These are phyloP conservation scores for Sinocyclocheilus rhinocerous DNA, from an alignment of 2,113 vertebrate species.

Conservation along the genomic window DNA sequence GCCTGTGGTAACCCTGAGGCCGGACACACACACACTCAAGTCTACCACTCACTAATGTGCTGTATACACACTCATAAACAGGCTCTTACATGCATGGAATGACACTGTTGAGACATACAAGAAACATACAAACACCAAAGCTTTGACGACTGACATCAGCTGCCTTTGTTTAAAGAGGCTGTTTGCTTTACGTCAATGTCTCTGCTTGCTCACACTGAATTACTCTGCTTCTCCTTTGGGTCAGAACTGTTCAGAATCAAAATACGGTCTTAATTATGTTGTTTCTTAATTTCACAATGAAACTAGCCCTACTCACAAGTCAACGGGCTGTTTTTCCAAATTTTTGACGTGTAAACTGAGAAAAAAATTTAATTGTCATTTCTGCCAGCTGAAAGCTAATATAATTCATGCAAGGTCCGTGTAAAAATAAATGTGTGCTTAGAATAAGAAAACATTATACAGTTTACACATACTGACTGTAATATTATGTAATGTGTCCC, in stretches of 20 bases:
- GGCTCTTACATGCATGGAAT: conserved; percentile 47
- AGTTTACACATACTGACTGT: background rate
- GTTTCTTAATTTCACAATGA: conserved; percentile 27
- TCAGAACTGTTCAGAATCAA: conserved; percentile 54
- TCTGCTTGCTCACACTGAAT: background rate
- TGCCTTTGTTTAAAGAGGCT: conserved; percentile 13
- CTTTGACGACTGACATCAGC: background rate
- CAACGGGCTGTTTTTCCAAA: background rate
- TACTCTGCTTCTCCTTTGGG: background rate
- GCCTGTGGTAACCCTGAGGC: conserved; percentile 15
- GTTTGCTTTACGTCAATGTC: background rate
- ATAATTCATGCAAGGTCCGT: background rate
- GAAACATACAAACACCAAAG: background rate
- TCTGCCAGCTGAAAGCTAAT: too few relatives aligned
- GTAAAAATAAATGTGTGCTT: background rate
- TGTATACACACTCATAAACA: conserved; percentile 30
- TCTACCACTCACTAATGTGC: background rate
- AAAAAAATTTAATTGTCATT: too few relatives aligned
- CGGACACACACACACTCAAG: conserved; percentile 22
- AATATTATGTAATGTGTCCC: background rate
- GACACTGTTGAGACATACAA: background rate
- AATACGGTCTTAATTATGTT: conserved; percentile 59
- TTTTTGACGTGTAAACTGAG: too few relatives aligned
- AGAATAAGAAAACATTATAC: background rate
- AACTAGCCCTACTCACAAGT: background rate